These are phyloP conservation scores for Allobates femoralis DNA, from an alignment of 2,797 vertebrate genomes.

Conservation along the genomic window DNA sequence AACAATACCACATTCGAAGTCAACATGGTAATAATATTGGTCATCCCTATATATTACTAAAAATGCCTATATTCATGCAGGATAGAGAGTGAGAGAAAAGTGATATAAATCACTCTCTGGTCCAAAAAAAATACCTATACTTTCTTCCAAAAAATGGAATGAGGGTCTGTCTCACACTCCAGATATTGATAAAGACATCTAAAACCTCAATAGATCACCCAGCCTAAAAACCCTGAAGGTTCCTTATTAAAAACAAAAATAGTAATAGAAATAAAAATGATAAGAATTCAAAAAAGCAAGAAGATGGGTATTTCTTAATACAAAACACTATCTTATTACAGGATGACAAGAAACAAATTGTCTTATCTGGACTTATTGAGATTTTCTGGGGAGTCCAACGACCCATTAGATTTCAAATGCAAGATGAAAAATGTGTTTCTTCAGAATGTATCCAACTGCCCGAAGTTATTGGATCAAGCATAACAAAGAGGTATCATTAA, in stretches of 20 bases:
- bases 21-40: too few species aligned
- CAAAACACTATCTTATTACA: constrained; percentile 19
- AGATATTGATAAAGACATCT: too few species aligned
- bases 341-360: constrained; percentile 53
- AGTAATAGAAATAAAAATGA: not conserved
- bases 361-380: constrained; percentile 86
- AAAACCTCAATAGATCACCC: too few species aligned
- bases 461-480: constrained; percentile 73
- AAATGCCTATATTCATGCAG: too few species aligned
- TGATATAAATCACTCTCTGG: too few species aligned
- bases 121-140: too few species aligned
- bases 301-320: not conserved
- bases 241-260: not conserved
- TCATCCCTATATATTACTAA: too few species aligned
- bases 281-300: not conserved
- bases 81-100: too few species aligned
- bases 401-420: constrained; percentile 90
- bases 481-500: constrained; percentile 79
- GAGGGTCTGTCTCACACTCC: too few species aligned
- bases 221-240: too few species aligned
- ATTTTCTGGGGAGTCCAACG: constrained; percentile 89
- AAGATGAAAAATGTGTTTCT: constrained; percentile 86
- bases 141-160: too few species aligned
- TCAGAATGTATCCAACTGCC: constrained; percentile 71
- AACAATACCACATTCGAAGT: too few species aligned